Percentiles rank a stretch among this genome's conserved stretches.
Conservation (phyloP, 2,888 invertebrate species). For the Volucella bombylans region DNA sequence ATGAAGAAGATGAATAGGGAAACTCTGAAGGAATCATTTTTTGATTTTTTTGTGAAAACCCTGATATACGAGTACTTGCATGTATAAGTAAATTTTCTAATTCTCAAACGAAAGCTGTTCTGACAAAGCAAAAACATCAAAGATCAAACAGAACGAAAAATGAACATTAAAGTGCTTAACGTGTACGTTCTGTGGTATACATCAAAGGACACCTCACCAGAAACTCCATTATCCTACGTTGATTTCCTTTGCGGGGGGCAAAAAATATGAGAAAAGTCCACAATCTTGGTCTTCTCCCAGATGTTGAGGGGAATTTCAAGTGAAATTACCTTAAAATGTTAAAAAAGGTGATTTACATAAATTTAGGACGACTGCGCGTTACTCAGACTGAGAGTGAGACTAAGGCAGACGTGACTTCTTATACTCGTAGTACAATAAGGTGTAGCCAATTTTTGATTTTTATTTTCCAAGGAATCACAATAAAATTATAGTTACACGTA, state of each 20-base stretch:
- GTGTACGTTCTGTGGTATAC: not conserved
- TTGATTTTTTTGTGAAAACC: not conserved
- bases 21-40: not conserved
- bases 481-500: slow-evolving; percentile 10
- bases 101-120: slow-evolving; percentile 11
- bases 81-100: slow-evolving; percentile 1
- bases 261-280: not conserved
- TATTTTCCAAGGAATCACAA: slow-evolving; percentile 13
- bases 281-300: not conserved
- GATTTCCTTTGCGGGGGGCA: not conserved
- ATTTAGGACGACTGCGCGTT: slow-evolving; percentile 32
- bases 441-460: slow-evolving; percentile 11
- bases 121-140: not conserved
- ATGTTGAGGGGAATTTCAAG: not conserved
- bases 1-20: not conserved
- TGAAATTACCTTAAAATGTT: slow-evolving; percentile 34
- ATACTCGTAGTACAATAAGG: not conserved
- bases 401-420: not conserved
- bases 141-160: slow-evolving; percentile 30
- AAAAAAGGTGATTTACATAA: slow-evolving; percentile 40
- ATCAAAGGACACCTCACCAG: slow-evolving; percentile 13
- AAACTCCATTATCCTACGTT: not conserved
- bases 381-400: slow-evolving; percentile 1
- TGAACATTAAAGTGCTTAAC: slow-evolving; percentile 18
- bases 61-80: no score